Percentiles rank a stretch among this genome's conserved stretches.
phyloP scores from a whole-genome alignment of 2,888 invertebrate genomes.

The Portevinia maculata region DNA sequence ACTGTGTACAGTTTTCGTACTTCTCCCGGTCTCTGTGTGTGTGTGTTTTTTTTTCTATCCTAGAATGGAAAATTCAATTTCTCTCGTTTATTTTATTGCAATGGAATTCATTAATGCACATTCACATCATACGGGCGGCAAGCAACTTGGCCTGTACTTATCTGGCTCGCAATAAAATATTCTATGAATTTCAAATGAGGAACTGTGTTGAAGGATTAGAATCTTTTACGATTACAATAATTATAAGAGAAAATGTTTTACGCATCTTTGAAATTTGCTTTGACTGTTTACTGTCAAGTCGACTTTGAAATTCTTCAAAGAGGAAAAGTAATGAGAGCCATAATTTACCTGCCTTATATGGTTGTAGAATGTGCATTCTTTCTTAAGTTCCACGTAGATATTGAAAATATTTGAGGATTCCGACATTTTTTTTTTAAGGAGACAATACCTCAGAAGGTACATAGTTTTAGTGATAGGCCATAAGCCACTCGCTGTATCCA shows the following conservation, averaged over 20 bases:
- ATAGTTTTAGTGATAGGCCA: too few species aligned
- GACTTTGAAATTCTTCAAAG: too few species aligned
- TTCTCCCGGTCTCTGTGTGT: conserved; percentile 5
- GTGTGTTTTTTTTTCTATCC: conserved; percentile 46
- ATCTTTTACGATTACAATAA: conserved; percentile 67
- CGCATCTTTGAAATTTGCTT: conserved; percentile 28
- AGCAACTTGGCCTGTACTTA: conserved; percentile 53
- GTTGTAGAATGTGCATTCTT: too few species aligned
- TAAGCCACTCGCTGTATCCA: too few species aligned
- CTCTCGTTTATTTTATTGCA: conserved; percentile 71
- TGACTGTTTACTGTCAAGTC: too few species aligned
- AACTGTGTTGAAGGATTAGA: conserved; percentile 52
- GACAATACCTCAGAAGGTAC: too few species aligned
- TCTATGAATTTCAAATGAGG: conserved; percentile 69
- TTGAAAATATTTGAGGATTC: too few species aligned
- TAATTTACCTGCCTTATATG: too few species aligned
- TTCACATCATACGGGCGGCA: conserved; percentile 51
- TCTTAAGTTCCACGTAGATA: too few species aligned
- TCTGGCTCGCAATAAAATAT: conserved; percentile 61
- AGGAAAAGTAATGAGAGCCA: too few species aligned
- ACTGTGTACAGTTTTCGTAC: conserved; percentile 1
- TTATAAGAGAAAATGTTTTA: conserved; percentile 21
- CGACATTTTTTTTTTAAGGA: too few species aligned
- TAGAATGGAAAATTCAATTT: conserved; percentile 73
- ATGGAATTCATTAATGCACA: conserved; percentile 72